Evolutionary conservation across 2,888 invertebrate species (phyloP), one percentile per base, ranked within the genome.

Genomic region (Melipona beecheii): DNA sequence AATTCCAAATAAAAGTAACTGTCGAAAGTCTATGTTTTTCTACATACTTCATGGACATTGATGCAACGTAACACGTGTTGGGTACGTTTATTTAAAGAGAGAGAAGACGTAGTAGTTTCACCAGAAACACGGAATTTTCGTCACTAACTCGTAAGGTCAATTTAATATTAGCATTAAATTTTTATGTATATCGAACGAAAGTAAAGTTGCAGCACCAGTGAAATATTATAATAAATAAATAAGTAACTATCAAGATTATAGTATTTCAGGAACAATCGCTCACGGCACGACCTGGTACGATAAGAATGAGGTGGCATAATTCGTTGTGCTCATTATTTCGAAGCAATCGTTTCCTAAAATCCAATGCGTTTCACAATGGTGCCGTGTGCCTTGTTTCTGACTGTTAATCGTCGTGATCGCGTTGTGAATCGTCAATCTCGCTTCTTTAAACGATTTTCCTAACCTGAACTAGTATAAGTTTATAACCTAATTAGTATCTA

Each of bases 61-160:
- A 81, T 89, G 89, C 90, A 87, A 92, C 92, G 92, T 92, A 92
- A 92, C 93, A 92, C 92, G 93, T 92, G 92, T 93, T 92, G 88
- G 87, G 78, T 90, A 87, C 91, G 90, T 91, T 89, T 91, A 91
- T 90, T 91, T 90, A 90, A 90, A 89, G 88, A 91, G 88, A 86
- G 81, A 88, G 87, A 88, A 86, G 89, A 87, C 87, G 90, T 88
- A 88, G 89, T 90, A 88, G 89, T 90, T 90, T 90, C 90, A 87
- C 89, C 88, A 90, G 88, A 82, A 89, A 89, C 84, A 86, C 86
- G 87, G 80, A 83, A 80, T 87, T 87, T 84, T 87, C 91, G 83
- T 90, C 90, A 84, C 81, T 84, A 83, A 87, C 72, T 85, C 86
- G 92, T 92, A 92, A 92, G 92, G 77, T 84, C 75, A 83, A 86